Base-by-base conservation (phyloP, 2,113 vertebrate genomes). In the Callionymus lyra region DNA sequence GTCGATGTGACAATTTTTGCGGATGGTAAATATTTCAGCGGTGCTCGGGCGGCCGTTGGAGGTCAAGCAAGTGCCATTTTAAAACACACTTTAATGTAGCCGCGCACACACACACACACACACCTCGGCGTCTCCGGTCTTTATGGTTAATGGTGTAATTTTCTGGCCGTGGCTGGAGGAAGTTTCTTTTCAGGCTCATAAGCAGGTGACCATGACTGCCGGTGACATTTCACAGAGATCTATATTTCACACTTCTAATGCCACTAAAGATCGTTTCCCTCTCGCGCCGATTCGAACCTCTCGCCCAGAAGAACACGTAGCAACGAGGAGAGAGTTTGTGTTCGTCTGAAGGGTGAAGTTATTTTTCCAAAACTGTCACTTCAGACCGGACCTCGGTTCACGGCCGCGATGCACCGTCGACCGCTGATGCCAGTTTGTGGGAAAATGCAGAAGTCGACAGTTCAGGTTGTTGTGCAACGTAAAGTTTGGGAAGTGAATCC, bases 1-100 rank as follows among this genome's bases (percentile, higher is more conserved):
- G 54, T 63, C 57, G 63, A 68, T 66, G 69, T 60, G 57, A 63
- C 60, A 51, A 48, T 70, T 76, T 61, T 50, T 53, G 63, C 10
- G 38, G 67, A 54, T 55, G 60, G 48, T 74, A 72, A 65, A 77
- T 77, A 80, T 77, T 74, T 77, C 65, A 70, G 27, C 55, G 36
- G 65, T 6, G 44, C 62, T 50, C 10, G 40, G 56, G 50, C 43
- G 41, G 15, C 18, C 27, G 10, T 43, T 48, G 59, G 57, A 74
- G 76, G 76, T 74, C 73, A 63, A 44, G 50, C 56, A 6, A 49
- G 51, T 62, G 63, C 57, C 13, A 34, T 63, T 67, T 68, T 50
- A 59, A 66, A 76, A 58, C 44, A 63, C 64, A 65, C 63, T 72
- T 76, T 63, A 68, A 74, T 70, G 71, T 72, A 68, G 70, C 65